A percentile compares a stretch with the other conserved stretches of the same genome.
These are phyloP conservation scores for Tiliqua scincoides DNA, from an alignment of 2,113 vertebrate genomes.

Conservation along the genomic window DNA sequence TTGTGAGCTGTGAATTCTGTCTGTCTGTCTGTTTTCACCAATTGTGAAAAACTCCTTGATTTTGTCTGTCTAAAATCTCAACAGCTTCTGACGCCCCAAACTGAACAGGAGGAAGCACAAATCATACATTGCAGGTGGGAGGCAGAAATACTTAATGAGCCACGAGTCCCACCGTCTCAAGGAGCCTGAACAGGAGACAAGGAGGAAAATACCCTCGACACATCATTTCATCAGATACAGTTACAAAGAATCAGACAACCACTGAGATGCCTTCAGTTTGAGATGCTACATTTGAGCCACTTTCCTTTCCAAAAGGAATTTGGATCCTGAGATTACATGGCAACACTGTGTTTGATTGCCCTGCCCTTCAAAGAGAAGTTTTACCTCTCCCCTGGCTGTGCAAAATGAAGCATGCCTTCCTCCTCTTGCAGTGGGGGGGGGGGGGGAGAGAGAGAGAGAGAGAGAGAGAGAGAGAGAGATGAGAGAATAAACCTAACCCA, in stretches of 20 bases:
- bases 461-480: background rate
- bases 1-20: too few species aligned
- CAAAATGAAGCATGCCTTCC: conserved; percentile 1
- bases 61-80: too few species aligned
- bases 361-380: conserved; percentile 19
- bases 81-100: background rate
- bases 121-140: background rate
- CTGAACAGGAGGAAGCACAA: background rate
- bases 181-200: background rate
- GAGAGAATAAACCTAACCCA: background rate
- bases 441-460: background rate
- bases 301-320: background rate
- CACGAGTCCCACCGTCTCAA: too few species aligned
- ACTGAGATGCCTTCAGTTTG: background rate
- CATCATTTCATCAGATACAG: background rate
- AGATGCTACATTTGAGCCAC: background rate
- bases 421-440: background rate
- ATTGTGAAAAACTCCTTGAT: too few species aligned
- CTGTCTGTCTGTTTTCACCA: too few species aligned
- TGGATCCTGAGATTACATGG: conserved; percentile 24
- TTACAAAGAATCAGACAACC: background rate
- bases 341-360: background rate
- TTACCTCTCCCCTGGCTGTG: background rate
- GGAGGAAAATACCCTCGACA: background rate
- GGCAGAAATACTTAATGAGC: background rate